A percentile compares a stretch with the other conserved stretches of the same genome.
These are phyloP conservation scores for Triplophysa yarkandensis DNA, from an alignment of 2,797 vertebrate species.

Conservation along the genomic window DNA sequence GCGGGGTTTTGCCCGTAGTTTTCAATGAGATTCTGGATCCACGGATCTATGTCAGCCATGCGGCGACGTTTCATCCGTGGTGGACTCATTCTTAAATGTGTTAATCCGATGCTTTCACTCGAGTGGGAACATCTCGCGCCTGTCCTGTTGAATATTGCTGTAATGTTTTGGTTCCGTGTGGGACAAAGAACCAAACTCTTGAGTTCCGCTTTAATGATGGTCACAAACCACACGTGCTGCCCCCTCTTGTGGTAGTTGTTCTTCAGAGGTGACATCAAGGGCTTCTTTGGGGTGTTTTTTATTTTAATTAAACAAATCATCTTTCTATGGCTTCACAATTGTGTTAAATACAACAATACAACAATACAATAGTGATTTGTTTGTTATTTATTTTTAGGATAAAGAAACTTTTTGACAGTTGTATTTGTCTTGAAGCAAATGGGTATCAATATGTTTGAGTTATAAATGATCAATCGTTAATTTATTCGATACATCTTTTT, in stretches of 20 bases:
- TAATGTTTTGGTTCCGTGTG: slow-evolving; percentile 41
- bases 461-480: no score
- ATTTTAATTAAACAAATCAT: no score
- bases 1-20: slow-evolving; percentile 16
- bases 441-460: no score
- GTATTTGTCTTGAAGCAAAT: no score
- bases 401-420: no score
- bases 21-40: slow-evolving; percentile 50
- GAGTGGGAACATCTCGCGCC: not conserved
- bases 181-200: not conserved
- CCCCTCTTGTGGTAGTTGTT: slow-evolving; percentile 19
- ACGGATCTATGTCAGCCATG: slow-evolving; percentile 36
- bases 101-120: not conserved
- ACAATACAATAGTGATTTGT: no score
- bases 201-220: slow-evolving; percentile 22
- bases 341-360: no score
- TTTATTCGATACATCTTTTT: no score
- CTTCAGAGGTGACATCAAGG: no score
- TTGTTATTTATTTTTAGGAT: no score
- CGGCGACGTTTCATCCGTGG: slow-evolving; percentile 35
- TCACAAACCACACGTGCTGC: not conserved
- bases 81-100: slow-evolving; percentile 5
- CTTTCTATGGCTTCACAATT: no score
- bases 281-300: no score
- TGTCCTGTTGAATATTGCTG: not conserved